Conservation (phyloP, 1,140 invertebrate genomes). For the Lepidurus apus region DNA sequence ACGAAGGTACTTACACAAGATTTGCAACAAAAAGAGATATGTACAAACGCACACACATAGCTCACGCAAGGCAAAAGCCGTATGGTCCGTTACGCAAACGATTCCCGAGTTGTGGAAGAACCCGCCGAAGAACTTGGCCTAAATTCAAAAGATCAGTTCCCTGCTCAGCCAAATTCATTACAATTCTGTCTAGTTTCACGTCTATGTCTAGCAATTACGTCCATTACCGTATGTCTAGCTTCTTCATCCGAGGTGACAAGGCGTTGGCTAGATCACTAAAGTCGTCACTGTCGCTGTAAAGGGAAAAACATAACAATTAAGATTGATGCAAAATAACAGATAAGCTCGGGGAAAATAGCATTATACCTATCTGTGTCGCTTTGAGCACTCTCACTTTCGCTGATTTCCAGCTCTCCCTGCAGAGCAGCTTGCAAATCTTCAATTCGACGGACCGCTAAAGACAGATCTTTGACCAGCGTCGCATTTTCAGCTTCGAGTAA, state of each 20-base stretch:
- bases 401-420: constrained; percentile 52
- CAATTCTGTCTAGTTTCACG: too few relatives aligned
- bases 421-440: constrained; percentile 79
- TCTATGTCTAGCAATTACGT: neutral
- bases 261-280: neutral
- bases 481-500: constrained; percentile 58
- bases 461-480: constrained; percentile 60
- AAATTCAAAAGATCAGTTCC: neutral
- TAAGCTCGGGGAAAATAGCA: neutral
- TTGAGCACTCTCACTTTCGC: constrained; percentile 31
- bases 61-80: neutral
- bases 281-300: neutral
- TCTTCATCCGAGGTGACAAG: neutral
- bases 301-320: neutral
- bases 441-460: constrained; percentile 73
- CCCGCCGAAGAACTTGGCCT: constrained; percentile 5
- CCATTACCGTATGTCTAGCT: neutral
- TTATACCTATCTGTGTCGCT: neutral
- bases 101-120: neutral
- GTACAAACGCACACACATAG: neutral
- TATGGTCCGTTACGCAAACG: neutral
- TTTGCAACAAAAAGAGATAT: neutral
- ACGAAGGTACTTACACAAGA: constrained; percentile 16
- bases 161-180: too few relatives aligned
- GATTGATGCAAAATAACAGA: neutral